A percentile compares a stretch with the other conserved stretches of the same genome.
Conservation (phyloP, 2,888 invertebrate species). For the Nemotelus nigrinus region DNA sequence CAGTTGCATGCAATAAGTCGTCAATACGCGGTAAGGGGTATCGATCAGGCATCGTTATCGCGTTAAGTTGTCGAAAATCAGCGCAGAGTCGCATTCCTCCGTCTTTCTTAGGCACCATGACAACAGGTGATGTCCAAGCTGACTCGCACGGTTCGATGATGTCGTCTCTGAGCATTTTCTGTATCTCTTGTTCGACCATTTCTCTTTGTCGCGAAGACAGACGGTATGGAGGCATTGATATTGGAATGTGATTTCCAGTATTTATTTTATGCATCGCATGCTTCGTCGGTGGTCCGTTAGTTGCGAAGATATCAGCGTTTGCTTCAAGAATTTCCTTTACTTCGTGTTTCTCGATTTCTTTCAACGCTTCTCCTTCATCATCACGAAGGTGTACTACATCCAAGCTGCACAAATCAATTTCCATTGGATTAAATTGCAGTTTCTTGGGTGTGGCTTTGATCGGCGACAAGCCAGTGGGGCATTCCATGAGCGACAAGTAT, state of each 20-base stretch:
- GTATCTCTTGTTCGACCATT: too few relatives aligned
- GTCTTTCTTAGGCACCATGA: too few relatives aligned
- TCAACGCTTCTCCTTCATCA: neutral
- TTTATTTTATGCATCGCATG: too few relatives aligned
- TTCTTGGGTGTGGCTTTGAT: neutral
- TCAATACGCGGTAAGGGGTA: neutral
- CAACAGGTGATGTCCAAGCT: neutral
- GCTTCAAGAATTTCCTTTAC: neutral
- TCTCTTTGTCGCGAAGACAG: too few relatives aligned
- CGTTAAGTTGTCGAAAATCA: neutral
- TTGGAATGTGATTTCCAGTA: too few relatives aligned
- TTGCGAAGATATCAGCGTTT: too few relatives aligned
- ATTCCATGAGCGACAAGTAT: too few relatives aligned
- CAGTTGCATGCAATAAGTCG: too few relatives aligned
- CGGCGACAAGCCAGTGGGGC: neutral
- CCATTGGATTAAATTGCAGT: neutral
- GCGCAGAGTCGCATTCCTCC: neutral
- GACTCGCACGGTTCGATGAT: neutral
- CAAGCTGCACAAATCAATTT: neutral
- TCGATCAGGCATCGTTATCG: neutral
- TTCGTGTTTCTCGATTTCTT: neutral
- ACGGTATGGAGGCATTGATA: too few relatives aligned
- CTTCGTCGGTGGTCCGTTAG: too few relatives aligned
- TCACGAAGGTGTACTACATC: neutral
- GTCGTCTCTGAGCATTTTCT: neutral